Evolutionary conservation across 2,797 vertebrate species (phyloP).

Genomic region (Pangasius macronema): DNA sequence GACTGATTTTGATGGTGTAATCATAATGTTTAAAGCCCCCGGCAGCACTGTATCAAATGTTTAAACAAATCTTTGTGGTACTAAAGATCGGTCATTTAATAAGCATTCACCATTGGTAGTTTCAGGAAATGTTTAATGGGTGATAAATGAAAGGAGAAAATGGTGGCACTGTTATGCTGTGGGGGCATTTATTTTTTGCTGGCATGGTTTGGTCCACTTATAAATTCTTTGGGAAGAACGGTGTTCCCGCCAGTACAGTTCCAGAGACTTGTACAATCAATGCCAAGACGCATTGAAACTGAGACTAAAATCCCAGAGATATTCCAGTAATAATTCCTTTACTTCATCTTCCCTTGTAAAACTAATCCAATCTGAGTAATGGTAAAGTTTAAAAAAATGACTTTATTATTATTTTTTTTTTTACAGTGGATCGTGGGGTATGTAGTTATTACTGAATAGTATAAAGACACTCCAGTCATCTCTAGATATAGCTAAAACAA

Average conservation of each 20-base stretch:
- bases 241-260: background rate
- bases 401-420: too few species aligned
- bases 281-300: background rate
- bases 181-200: conserved; percentile 1
- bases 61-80: background rate
- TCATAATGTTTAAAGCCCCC: background rate
- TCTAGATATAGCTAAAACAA: too few species aligned
- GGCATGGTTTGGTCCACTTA: background rate
- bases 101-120: background rate
- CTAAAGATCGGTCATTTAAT: background rate
- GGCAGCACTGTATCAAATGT: background rate
- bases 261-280: background rate
- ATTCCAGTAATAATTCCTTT: background rate
- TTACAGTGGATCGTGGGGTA: background rate
- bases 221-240: background rate
- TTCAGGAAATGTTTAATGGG: background rate
- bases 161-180: background rate
- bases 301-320: background rate
- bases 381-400: too few species aligned
- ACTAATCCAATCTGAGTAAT: background rate
- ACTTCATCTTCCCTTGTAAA: background rate
- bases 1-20: background rate
- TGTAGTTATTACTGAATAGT: background rate
- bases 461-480: too few species aligned
- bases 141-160: background rate